Evolutionary conservation across 2,113 vertebrate species (phyloP), one percentile per base, ranked within the genome.

Genomic region (Pyrgilauda ruficollis): DNA sequence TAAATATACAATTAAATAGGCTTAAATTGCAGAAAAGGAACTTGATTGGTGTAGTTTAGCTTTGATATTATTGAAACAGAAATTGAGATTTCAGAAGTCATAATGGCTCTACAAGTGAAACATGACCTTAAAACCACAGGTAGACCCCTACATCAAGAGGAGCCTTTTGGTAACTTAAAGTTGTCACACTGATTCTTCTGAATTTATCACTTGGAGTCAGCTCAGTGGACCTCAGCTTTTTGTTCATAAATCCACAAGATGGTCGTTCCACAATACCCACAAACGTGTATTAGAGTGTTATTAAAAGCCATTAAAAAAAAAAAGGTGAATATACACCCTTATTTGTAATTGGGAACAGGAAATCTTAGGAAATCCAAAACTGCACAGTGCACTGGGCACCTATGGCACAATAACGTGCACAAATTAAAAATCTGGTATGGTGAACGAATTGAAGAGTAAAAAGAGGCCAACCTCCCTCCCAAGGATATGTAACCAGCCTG

Each of bases 321-420:
- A 67, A 61, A 14, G 6, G 4, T 6, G n/a, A 62, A n/a, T 53
- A 43, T 33, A 11, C 2, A 30, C 3, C 3, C 20, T 2, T 44
- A 22, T 78, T 56, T 93, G 56, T 7, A 13, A 31, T 10, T 49
- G 2, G 28, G 35, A 61, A 37, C 37, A 41, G 14, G 23, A n/a
- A 41, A 66, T 62, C 30, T 10, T 31, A 62, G 46, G 70, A 83
- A 84, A 80, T 74, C 62, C 56, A 67, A 47, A 85, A 80, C 5
- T 47, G 11, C 18, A 13, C 6, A 27, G 14, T 18, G 11, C 12
- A 33, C 23, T 35, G n/a, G 20, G 15, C 28, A 72, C 23, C 47
- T 39, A 20, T 3, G 13, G 20, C 31, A 62, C 69, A 84, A 50
- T 9, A 58, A 52, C 1, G 0, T 2, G 7, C 1, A 39, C n/a